Evolutionary conservation across 2,888 invertebrate genomes (phyloP).

Genomic region (Auanema freiburgensis): DNA sequence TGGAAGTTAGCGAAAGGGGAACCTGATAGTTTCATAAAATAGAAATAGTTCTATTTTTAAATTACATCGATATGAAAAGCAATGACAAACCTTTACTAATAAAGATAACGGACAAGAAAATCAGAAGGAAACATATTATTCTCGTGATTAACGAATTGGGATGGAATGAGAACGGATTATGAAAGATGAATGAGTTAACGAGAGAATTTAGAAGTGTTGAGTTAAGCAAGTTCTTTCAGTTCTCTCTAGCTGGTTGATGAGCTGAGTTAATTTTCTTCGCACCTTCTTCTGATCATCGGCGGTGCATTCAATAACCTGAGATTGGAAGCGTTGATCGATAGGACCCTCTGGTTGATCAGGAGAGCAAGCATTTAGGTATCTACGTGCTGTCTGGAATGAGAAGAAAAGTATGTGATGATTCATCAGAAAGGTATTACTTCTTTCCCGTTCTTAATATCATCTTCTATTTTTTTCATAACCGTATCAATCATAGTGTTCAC

Average conservation of each 20-base stretch:
- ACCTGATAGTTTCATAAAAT: no score
- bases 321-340: conserved; percentile 65
- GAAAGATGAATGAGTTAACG: no score
- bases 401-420: conserved; percentile 5
- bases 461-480: conserved; percentile 52
- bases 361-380: conserved; percentile 66
- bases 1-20: no score
- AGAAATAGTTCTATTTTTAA: no score
- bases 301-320: conserved; percentile 65
- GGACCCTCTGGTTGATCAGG: conserved; percentile 65
- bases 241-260: conserved; percentile 51
- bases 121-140: no score
- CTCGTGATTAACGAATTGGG: no score
- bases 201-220: no score
- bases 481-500: conserved; percentile 62
- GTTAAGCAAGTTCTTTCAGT: conserved; percentile 40
- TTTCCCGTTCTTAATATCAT: conserved; percentile 44
- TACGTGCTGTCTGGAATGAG: conserved; percentile 50
- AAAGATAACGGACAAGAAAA: no score
- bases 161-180: no score
- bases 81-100: no score
- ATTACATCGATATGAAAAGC: no score
- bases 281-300: conserved; percentile 67
- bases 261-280: conserved; percentile 47
- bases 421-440: conserved; percentile 28